Percentiles rank a stretch among this genome's conserved stretches.
These are phyloP conservation scores for Ormia ochracea DNA, from an alignment of 2,888 invertebrate species.

Conservation along the genomic window DNA sequence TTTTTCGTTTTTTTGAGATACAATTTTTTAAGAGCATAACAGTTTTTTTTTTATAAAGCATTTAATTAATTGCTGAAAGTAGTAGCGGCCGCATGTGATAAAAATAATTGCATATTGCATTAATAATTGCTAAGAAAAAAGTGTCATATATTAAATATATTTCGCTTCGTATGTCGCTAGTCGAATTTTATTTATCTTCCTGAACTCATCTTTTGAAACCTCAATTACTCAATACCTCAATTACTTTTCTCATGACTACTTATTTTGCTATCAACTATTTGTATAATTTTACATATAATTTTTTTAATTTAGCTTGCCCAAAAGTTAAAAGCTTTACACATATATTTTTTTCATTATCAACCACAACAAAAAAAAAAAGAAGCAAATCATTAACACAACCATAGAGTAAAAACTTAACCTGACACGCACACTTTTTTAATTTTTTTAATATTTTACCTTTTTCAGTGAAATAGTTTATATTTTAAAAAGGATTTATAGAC, in stretches of 20 bases:
- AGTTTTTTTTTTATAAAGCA: too few relatives aligned
- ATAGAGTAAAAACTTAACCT: slow-evolving; percentile 26
- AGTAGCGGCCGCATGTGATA: too few relatives aligned
- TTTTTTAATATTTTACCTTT: slow-evolving; percentile 10
- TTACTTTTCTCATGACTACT: neutral
- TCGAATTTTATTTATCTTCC: neutral
- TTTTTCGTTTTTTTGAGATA: too few relatives aligned
- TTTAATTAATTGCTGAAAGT: too few relatives aligned
- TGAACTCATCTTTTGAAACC: slow-evolving; percentile 12
- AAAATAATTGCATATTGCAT: too few relatives aligned
- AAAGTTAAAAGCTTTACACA: slow-evolving; percentile 13
- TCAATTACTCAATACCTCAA: slow-evolving; percentile 2
- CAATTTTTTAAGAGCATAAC: too few relatives aligned
- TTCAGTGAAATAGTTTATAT: slow-evolving; percentile 13
- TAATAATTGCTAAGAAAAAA: too few relatives aligned
- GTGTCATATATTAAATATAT: too few relatives aligned
- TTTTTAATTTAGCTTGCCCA: neutral
- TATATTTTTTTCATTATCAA: neutral
- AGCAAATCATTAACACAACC: slow-evolving; percentile 42
- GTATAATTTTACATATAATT: neutral
- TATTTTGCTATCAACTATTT: neutral
- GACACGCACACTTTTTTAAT: slow-evolving; percentile 52
- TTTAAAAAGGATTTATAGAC: slow-evolving; percentile 5
- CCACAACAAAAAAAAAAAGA: slow-evolving; percentile 31
- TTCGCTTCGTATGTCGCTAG: neutral